phyloP scores from a whole-genome alignment of 2,113 vertebrate species.

The Ammodytes marinus region DNA sequence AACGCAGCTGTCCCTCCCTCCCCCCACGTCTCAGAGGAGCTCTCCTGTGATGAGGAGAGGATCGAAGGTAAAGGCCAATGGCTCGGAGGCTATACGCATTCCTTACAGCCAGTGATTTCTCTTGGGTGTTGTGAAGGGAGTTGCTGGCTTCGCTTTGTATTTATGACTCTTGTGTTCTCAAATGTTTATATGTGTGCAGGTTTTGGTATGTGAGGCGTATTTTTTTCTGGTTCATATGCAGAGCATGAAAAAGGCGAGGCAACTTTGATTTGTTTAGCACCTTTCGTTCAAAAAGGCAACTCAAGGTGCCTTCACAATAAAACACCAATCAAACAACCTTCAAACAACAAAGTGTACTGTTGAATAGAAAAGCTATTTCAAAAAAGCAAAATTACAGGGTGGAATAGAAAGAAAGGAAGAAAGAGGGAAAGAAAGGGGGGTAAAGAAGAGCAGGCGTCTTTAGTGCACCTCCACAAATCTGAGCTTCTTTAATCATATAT shows the following conservation, averaged over 20 bases:
- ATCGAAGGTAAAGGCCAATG: slow-evolving; percentile 67
- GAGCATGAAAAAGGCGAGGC: neutral
- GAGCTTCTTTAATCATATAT: slow-evolving; percentile 23
- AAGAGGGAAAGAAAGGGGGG: neutral
- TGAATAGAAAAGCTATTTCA: too few species aligned
- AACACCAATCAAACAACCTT: too few species aligned
- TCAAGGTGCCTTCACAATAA: too few species aligned
- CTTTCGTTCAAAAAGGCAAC: too few species aligned
- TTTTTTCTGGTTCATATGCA: too few species aligned
- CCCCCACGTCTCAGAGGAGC: slow-evolving; percentile 46
- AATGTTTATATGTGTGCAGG: neutral
- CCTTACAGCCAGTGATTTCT: slow-evolving; percentile 55
- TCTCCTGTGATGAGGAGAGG: slow-evolving; percentile 60
- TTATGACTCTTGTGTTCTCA: slow-evolving; percentile 32
- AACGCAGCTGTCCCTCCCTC: slow-evolving; percentile 55
- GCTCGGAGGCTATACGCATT: slow-evolving; percentile 30
- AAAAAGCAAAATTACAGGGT: too few species aligned
- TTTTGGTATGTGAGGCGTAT: neutral
- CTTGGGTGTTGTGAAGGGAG: slow-evolving; percentile 41
- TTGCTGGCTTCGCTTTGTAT: slow-evolving; percentile 39
- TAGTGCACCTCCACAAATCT: slow-evolving; percentile 13
- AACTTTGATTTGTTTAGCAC: neutral
- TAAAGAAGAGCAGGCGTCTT: slow-evolving; percentile 6
- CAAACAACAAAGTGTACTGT: too few species aligned
- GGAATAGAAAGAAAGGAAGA: neutral